Conservation (phyloP, 2,113 vertebrate species). For the Chloropsis cyanopogon region DNA sequence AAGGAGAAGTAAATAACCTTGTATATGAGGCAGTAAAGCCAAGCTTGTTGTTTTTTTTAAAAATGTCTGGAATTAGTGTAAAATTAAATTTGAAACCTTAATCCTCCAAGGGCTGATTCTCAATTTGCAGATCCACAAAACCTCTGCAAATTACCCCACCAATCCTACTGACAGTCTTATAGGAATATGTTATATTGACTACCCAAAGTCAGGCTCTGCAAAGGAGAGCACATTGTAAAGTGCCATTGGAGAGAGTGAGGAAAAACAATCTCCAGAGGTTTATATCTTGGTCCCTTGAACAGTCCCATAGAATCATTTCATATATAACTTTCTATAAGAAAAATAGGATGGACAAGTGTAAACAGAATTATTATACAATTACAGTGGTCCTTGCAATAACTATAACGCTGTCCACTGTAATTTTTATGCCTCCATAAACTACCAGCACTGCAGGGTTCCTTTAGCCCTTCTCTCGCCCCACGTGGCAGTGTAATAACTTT, state of each 20-base stretch:
- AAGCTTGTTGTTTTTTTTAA: conserved; percentile 25
- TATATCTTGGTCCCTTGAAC: background rate
- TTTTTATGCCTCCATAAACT: conserved; percentile 51
- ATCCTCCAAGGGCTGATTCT: conserved; percentile 53
- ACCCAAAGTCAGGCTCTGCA: background rate
- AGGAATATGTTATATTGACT: conserved; percentile 54
- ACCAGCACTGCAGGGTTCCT: background rate
- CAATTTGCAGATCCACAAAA: conserved; percentile 63
- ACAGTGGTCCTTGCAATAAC: conserved; percentile 20
- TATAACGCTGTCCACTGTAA: conserved; percentile 13
- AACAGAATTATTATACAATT: conserved; percentile 66
- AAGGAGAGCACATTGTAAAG: background rate
- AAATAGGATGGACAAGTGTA: conserved; percentile 52
- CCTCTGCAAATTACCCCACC: conserved; percentile 50
- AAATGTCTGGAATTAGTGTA: conserved; percentile 54
- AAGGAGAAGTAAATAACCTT: conserved; percentile 37
- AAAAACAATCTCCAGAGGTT: background rate
- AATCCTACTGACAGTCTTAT: conserved; percentile 52
- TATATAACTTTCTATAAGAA: conserved; percentile 8
- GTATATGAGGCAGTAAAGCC: conserved; percentile 33
- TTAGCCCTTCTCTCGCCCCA: background rate
- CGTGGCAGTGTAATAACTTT: background rate
- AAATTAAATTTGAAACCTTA: conserved; percentile 63
- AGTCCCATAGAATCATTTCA: background rate
- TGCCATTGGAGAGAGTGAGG: background rate